phyloP scores from a whole-genome alignment of 2,797 vertebrate genomes.

The Alectoris magna region DNA sequence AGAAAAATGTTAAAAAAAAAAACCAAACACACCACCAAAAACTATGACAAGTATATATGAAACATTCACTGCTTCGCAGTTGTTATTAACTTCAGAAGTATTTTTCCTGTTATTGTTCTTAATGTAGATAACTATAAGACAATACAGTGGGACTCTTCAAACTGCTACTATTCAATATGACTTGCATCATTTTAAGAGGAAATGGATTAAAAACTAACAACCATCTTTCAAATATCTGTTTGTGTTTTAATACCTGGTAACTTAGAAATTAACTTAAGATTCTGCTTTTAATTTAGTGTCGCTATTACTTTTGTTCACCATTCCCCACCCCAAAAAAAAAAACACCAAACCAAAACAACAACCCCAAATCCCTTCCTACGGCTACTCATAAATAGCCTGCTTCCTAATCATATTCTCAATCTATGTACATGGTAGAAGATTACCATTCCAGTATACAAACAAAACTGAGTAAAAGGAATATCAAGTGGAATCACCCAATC shows the following conservation, averaged over 20 bases:
- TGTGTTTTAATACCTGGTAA: neutral
- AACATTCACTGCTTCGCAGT: neutral
- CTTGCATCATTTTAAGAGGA: neutral
- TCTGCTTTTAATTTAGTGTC: neutral
- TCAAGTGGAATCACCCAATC: neutral
- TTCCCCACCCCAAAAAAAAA: neutral
- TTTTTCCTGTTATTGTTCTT: neutral
- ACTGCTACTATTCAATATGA: neutral
- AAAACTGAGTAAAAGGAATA: neutral
- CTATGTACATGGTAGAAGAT: neutral
- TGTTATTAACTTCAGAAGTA: neutral
- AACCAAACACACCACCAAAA: neutral
- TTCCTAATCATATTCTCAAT: neutral
- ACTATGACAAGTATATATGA: fast-evolving
- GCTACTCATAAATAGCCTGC: neutral
- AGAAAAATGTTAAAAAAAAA: neutral
- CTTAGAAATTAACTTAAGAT: neutral
- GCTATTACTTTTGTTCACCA: neutral
- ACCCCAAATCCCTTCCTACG: neutral
- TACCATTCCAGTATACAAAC: neutral
- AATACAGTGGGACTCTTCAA: neutral
- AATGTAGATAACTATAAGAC: neutral
- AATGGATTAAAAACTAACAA: neutral
- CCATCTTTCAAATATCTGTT: neutral
- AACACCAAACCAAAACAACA: neutral